Evolutionary conservation across 2,888 invertebrate genomes (phyloP), one percentile per base, ranked within the genome.

Genomic region (Callyntrura sp.): DNA sequence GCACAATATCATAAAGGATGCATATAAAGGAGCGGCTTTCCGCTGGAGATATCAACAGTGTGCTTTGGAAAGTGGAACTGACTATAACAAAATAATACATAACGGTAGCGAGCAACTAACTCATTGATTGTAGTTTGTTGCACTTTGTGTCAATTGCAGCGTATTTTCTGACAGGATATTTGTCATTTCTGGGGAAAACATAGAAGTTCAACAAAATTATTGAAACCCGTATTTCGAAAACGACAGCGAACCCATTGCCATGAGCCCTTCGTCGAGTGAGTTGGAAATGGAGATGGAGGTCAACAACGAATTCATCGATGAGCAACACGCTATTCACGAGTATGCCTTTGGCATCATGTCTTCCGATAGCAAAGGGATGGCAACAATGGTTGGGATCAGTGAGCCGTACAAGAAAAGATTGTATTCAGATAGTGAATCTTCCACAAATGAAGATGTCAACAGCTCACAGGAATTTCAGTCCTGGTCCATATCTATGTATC

Each of bases 331-430:
- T 11, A 62, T 78, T 2, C 86, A 82, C 45, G 90, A 90, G 43
- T 90, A 90, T 48, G 86, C 90, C 4, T 90, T 86, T 20, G 90
- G 90, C 12, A 90, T 90, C 4, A 83, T 90, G 12, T 90, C 90
- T 8, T 78, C 83, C 14, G 85, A 85, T 45, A 73, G 45, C 3
- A 70, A 81, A n/a, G 85, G 85, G 5, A 35, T n/a, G 20, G 28
- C 85, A 1, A 78, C 85, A n/a, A 60, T 86, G 5, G 85, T 86
- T 12, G 76, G 85, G 23, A 86, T 86, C 23, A 78, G 62, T 12
- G 20, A 62, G 51, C 78, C 45, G 1, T 82, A 82, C n/a, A 82
- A 62, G 23, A 82, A 45, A 23, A 5, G 25, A 14, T 1, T 17
- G 28, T n/a, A n/a, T n/a, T 25, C 62, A 17, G 35, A 20, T 4